A percentile compares a stretch with the other conserved stretches of the same genome.
phyloP scores from a whole-genome alignment of 2,797 vertebrate genomes.

The Poeciliopsis turneri region DNA sequence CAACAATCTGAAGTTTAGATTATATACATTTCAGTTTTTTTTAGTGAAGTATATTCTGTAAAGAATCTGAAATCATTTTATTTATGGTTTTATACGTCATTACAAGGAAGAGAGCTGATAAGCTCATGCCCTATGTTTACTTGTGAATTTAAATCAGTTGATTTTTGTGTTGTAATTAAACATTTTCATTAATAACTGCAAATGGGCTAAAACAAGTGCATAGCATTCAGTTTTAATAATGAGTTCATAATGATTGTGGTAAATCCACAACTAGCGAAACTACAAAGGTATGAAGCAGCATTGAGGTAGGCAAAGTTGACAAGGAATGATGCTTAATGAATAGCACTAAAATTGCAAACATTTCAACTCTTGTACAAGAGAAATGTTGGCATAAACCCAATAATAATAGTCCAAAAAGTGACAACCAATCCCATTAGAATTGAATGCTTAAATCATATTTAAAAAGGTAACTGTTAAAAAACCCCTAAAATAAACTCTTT shows the following conservation, averaged over 20 bases:
- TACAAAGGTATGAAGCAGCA: neutral
- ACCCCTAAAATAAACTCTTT: neutral
- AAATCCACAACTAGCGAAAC: neutral
- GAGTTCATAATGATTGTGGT: neutral
- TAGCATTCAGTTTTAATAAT: neutral
- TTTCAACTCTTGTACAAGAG: neutral
- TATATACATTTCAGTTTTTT: neutral
- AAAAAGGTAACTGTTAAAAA: too few relatives aligned
- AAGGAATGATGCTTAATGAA: neutral
- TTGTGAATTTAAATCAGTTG: neutral
- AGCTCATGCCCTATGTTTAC: neutral
- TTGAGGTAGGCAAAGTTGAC: neutral
- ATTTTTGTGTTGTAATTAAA: neutral
- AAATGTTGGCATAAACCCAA: neutral
- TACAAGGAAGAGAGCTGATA: neutral
- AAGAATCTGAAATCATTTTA: neutral
- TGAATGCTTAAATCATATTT: neutral
- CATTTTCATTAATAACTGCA: neutral
- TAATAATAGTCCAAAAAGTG: neutral
- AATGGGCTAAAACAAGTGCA: neutral
- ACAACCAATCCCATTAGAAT: neutral
- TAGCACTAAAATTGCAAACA: neutral
- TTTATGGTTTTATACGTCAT: neutral
- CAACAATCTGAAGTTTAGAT: neutral
- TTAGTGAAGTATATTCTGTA: neutral